Evolutionary conservation across 2,888 invertebrate species (phyloP).

Genomic region (Yponomeuta cagnagella): DNA sequence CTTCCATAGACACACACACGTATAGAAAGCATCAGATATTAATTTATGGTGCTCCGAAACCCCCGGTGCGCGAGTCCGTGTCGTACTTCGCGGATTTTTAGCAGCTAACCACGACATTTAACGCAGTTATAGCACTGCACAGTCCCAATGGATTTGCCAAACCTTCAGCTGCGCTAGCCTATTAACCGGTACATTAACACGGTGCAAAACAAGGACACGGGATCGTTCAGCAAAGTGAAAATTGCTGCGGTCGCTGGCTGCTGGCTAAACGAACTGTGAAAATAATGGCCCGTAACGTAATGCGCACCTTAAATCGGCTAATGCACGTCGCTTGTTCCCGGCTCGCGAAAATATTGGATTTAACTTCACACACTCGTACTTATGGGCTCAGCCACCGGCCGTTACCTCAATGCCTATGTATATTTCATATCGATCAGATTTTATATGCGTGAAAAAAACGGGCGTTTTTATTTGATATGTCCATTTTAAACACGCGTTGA

Average conservation of each 20-base stretch:
- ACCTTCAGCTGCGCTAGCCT: conserved; percentile 33
- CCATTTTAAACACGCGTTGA: no score
- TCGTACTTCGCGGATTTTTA: no score
- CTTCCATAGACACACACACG: no score
- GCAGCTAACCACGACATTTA: neutral
- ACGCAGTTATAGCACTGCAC: neutral
- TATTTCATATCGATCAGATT: no score
- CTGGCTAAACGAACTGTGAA: conserved; percentile 60
- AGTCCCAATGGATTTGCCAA: neutral
- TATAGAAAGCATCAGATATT: no score
- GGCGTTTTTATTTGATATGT: no score
- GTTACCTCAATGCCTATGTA: no score
- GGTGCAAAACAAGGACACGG: conserved; percentile 29
- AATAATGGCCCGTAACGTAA: conserved; percentile 52
- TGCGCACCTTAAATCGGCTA: conserved; percentile 55
- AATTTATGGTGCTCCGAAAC: no score
- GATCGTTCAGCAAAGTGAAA: conserved; percentile 35
- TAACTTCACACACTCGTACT: neutral
- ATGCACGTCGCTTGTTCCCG: conserved; percentile 27
- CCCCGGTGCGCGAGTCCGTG: no score
- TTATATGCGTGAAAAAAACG: no score
- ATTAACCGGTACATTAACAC: conserved; percentile 40
- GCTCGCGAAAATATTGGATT: conserved; percentile 15
- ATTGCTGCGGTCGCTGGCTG: conserved; percentile 24
- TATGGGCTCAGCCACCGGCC: no score